Base-by-base conservation (phyloP, 2,797 vertebrate genomes). In the Darevskia nairensis region DNA sequence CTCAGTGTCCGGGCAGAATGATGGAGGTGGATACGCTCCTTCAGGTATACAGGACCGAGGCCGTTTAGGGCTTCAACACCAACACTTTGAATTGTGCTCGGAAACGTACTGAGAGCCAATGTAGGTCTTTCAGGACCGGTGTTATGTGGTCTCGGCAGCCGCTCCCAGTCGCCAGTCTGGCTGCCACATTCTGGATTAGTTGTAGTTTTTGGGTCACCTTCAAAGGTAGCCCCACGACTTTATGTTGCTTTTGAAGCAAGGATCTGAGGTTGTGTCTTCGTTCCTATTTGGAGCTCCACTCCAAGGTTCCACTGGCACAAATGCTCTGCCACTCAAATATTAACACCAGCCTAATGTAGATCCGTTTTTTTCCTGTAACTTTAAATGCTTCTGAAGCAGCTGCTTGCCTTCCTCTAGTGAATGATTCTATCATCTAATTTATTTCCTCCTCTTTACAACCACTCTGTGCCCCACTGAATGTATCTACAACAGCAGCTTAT, bases 381-480 rank as follows among this genome's bases (percentile, higher is more conserved):
- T 89, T 61, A 79, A n/a, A 77, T 0, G 32, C 6, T 85, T 46
- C n/a, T 3, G 75, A 55, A n/a, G 74, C 21, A 35, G 86, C 59
- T 75, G 61, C 4, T 84, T 92, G 61, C 8, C 3, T 8, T 90
- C 4, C 25, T 61, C 74, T 84, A 17, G 64, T 90, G 82, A 89
- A 89, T 88, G 6, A 35, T 21, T 71, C 74, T 11, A 77, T 50
- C 2, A 75, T 88, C 80, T 89, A 72, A 90, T 89, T 61, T 1
- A 64, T 90, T 86, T 89, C 44, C 87, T 89, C 27, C n/a, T 46
- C 32, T 13, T 90, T 79, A 6, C 69, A 90, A 39, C 27, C 64
- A 71, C 29, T 80, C 27, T 84, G 66, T 71, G 66, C 75, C 11
- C 41, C 3, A 32, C 17, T 44, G 0, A 61, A 75, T 50, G 13